Base-by-base conservation (phyloP, 2,113 vertebrate species). In the Colinus virginianus region DNA sequence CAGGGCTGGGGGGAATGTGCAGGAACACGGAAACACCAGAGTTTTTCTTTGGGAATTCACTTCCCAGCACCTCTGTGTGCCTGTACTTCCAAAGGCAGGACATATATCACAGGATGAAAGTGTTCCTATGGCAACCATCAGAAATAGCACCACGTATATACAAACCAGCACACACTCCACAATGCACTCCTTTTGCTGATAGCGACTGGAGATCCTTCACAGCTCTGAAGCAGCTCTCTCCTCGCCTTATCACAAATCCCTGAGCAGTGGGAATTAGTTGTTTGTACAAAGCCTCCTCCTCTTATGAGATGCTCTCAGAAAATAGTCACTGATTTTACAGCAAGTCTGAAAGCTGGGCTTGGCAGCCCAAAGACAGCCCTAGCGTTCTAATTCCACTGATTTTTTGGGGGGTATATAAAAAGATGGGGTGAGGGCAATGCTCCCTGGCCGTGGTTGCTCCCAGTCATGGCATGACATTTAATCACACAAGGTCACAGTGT, bases 61-160 rank as follows among this genome's bases (percentile, higher is more conserved):
- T 56, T 46, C 46, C 43, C 11, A 85, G 76, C 71, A 83, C 53
- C 23, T 64, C 63, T 11, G 59, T 28, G 58, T 48, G 59, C 55
- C 45, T 56, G 76, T 8, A 87, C 84, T 56, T 85, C 80, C 38
- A 20, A 28, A 86, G 34, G 42, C 59, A 77, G 71, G 86, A 63
- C 38, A 4, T 19, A 20, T 25, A 92, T 76, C 92, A 72, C 72
- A 80, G 91, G 62, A 84, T 0, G 36, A 11, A 64, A 78, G 9
- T 2, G 46, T 93, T 95, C 88, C 90, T 59, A 32, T 68, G 81
- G 95, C 4, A 93, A 90, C 88, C 83, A 58, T 91, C 85, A 66
- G 91, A 72, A 85, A 90, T 48, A 92, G 80, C 87, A 81, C 10
- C 58, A 22, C 51, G 2, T 2, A 32, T 15, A 20, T 51, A 78